Evolutionary conservation across 2,797 vertebrate species (phyloP), one percentile per base, ranked within the genome.

Genomic region (Hippocampus kuda): DNA sequence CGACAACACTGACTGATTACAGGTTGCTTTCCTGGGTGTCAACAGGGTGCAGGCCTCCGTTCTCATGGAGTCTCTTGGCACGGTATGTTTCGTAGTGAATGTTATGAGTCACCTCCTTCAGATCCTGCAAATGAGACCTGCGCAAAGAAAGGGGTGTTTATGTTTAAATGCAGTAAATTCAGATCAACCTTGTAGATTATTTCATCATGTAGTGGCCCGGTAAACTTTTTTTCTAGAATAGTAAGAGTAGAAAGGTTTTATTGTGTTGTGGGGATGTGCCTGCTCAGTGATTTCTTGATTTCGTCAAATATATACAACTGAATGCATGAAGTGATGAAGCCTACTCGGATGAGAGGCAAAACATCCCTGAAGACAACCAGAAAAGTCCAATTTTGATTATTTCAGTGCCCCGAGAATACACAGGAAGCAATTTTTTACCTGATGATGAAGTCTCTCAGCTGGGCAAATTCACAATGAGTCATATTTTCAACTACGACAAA

Each of bases 81-180:
- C 97, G 92, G 84, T 97, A 99, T 22, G 94, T 97, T 90, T 99
- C 97, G 22, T 99, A 99, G 80, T 98, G 95, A 85, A 99, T 98
- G 88, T 97, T 98, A 82, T 98, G 95, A 22, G 97, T 99, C 77
- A 99, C 95, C 89, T 99, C 97, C 83, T 99, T 99, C 79, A 99
- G 89, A 86, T 99, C 97, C 87, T 99, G 97, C 69, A 98, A 93
- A 85, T 99, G 97, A 72, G 97, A 97, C 89, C 96, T 99, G 80
- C 53, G 56, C 49, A 72, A 48, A 63, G 5, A 38, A 27, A 42
- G 18, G 0, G 20, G 27, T 1, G 2, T 18, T 60, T 18, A 38
- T 18, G 51, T 67, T 67, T 6, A 3, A 13, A 16, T 6, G 7
- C 5, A 13, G 8, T 22, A 2, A 24, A 26, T 22, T 42, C 27